These are phyloP conservation scores for Ochropacha duplaris DNA, from an alignment of 2,888 invertebrate genomes.

Conservation along the genomic window DNA sequence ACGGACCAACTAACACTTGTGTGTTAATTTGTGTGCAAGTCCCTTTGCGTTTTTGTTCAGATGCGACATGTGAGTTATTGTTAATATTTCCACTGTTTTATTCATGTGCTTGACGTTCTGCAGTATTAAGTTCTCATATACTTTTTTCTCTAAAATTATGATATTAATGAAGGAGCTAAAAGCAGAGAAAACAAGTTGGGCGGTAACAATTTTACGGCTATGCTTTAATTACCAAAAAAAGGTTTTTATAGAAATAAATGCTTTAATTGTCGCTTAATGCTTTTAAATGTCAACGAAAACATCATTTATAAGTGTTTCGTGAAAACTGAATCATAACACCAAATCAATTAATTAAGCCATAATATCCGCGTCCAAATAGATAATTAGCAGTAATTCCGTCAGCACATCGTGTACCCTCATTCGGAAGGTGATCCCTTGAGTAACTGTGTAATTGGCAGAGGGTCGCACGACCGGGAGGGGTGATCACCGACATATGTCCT, in stretches of 20 bases:
- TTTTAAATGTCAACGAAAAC: too few relatives aligned
- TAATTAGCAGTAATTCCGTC: background rate
- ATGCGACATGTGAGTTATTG: background rate
- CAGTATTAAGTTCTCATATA: too few relatives aligned
- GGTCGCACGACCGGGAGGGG: conserved; percentile 33
- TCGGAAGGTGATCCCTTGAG: background rate
- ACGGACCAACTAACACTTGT: background rate
- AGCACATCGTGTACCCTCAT: background rate
- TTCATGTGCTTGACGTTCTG: background rate
- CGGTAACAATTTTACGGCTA: too few relatives aligned
- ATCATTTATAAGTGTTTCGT: too few relatives aligned
- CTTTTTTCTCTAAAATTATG: too few relatives aligned
- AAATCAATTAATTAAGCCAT: background rate
- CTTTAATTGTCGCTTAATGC: too few relatives aligned
- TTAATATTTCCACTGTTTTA: background rate
- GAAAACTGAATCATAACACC: background rate
- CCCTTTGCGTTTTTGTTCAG: background rate
- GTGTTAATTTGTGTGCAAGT: background rate
- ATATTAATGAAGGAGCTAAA: too few relatives aligned
- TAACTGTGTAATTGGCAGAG: conserved; percentile 50
- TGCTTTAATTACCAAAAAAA: too few relatives aligned
- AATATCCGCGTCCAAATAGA: background rate
- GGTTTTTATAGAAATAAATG: too few relatives aligned
- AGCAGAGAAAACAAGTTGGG: too few relatives aligned
- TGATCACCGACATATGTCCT: conserved; percentile 64